Conservation (phyloP, 2,888 invertebrate genomes). For the Lasius fuliginosus region DNA sequence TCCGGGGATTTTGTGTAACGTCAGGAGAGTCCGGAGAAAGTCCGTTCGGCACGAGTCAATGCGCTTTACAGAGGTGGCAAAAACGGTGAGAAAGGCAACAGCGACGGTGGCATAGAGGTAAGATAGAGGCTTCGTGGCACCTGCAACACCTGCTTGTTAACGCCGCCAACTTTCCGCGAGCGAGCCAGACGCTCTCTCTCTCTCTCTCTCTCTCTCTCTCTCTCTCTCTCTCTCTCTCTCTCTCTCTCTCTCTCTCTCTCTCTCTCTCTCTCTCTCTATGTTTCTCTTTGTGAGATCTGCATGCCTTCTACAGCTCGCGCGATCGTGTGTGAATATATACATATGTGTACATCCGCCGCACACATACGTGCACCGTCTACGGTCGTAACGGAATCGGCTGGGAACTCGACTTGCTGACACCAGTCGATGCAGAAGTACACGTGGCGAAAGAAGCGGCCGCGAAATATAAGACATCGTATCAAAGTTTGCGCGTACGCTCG, state of each 20-base stretch:
- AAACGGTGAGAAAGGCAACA: conserved; percentile 49
- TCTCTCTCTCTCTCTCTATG: conserved; percentile 14
- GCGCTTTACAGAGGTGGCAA: conserved; percentile 46
- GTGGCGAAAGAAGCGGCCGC: conserved; percentile 56
- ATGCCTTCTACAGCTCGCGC: conserved; percentile 64
- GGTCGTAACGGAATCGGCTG: conserved; percentile 65
- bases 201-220: conserved; percentile 15
- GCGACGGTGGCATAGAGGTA: conserved; percentile 40
- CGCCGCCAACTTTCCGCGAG: conserved; percentile 70
- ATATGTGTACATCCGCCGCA: conserved; percentile 22
- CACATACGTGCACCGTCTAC: conserved; percentile 57
- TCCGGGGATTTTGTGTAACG: conserved; percentile 30
- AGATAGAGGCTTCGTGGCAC: conserved; percentile 68
- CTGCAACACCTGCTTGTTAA: conserved; percentile 76
- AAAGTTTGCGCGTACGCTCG: conserved; percentile 28
- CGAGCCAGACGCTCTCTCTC: conserved; percentile 29
- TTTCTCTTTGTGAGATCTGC: conserved; percentile 66
- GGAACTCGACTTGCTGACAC: conserved; percentile 74
- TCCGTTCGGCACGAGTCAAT: conserved; percentile 28
- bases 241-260: background rate
- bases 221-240: conserved; percentile 26
- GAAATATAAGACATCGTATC: conserved; percentile 24
- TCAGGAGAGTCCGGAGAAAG: conserved; percentile 21
- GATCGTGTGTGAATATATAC: conserved; percentile 23
- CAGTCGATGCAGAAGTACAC: conserved; percentile 68